Evolutionary conservation across 2,888 invertebrate species (phyloP).

Genomic region (Hydriomena furcata): DNA sequence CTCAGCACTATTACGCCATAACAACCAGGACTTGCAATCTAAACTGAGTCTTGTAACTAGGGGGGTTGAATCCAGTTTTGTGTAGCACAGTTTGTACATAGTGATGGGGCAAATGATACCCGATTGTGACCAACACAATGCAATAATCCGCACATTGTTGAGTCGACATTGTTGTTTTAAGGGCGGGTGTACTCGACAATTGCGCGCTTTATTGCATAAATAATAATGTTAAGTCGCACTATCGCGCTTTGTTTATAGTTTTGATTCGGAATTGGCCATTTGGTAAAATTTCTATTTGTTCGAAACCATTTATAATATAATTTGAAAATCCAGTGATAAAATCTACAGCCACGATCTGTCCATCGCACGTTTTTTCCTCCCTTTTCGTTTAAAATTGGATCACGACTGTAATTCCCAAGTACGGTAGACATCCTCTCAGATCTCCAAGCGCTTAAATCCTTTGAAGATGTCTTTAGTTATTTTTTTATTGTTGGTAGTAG

Average conservation of each 20-base stretch:
- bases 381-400: too few species aligned
- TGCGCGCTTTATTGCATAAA: conserved; percentile 82
- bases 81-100: conserved; percentile 40
- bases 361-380: too few species aligned
- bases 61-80: conserved; percentile 3
- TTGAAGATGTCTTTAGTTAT: too few species aligned
- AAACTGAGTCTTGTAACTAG: conserved; percentile 34
- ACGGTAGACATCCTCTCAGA: too few species aligned
- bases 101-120: conserved; percentile 61
- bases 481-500: too few species aligned
- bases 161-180: conserved; percentile 83
- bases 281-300: conserved; percentile 7
- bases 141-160: conserved; percentile 83
- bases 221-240: conserved; percentile 80
- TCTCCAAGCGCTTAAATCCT: too few species aligned
- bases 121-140: conserved; percentile 81
- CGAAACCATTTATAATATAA: too few species aligned
- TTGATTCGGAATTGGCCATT: conserved; percentile 14
- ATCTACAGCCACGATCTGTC: too few species aligned
- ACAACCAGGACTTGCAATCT: conserved; percentile 35
- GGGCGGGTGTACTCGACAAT: conserved; percentile 78
- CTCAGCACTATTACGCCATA: conserved; percentile 54
- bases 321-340: too few species aligned
- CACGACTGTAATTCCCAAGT: too few species aligned
- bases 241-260: conserved; percentile 57